A percentile compares a stretch with the other conserved stretches of the same genome.
Evolutionary conservation across 2,888 invertebrate genomes (phyloP).

Genomic region (Hetaerina titia): DNA sequence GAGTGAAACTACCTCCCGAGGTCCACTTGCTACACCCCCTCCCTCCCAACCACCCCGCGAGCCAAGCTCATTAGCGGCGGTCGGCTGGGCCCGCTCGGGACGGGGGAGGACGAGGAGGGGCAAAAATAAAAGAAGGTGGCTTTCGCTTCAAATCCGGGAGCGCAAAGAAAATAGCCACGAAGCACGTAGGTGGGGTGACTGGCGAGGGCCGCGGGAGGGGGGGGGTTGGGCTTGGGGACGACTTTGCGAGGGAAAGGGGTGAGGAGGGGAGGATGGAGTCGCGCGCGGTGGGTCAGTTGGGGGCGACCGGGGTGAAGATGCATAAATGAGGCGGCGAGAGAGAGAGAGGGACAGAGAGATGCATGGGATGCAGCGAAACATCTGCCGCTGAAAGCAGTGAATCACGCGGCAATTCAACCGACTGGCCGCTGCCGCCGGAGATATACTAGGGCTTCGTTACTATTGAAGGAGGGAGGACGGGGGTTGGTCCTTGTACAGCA

Average conservation of each 20-base stretch:
- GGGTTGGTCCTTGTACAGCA: neutral
- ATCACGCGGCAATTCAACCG: neutral
- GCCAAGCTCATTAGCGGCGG: slow-evolving; percentile 39
- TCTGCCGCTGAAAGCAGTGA: neutral
- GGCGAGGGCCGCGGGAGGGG: too few relatives aligned
- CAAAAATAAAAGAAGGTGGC: neutral
- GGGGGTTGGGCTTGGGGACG: too few relatives aligned
- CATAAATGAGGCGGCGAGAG: neutral
- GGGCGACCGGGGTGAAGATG: slow-evolving; percentile 1
- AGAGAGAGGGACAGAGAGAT: neutral
- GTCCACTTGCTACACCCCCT: neutral
- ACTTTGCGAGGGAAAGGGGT: neutral
- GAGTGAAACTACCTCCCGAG: neutral
- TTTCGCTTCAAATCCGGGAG: neutral
- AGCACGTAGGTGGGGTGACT: neutral
- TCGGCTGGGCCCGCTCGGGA: neutral
- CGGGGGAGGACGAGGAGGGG: neutral
- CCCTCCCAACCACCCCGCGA: neutral
- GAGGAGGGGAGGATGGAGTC: neutral
- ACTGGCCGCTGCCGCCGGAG: neutral
- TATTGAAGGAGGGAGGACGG: neutral
- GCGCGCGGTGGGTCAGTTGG: neutral
- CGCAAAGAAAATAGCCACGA: neutral
- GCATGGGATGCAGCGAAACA: neutral
- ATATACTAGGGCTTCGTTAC: neutral